Evolutionary conservation across 2,113 vertebrate genomes (phyloP).

Genomic region (Otis tarda): DNA sequence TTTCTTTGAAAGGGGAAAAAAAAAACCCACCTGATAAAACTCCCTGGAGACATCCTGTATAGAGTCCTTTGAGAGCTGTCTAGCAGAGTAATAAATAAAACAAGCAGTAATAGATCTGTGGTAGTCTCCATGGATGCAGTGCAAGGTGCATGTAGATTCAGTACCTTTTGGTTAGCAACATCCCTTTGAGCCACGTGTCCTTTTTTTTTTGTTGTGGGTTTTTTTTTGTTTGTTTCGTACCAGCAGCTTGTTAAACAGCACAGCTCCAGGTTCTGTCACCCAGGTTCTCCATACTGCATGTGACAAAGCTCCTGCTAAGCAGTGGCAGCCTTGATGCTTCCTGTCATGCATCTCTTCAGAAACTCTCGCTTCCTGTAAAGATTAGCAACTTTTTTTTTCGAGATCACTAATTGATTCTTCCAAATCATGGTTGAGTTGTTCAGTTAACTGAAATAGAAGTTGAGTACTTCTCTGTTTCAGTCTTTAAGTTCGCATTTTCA

Average conservation of each 20-base stretch:
- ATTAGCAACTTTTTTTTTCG: background rate
- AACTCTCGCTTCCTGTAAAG: conserved; percentile 18
- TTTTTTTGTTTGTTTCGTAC: background rate
- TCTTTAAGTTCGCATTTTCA: background rate
- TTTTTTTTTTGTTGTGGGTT: background rate
- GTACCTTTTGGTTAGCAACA: background rate
- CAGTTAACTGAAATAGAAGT: background rate
- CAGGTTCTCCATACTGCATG: background rate
- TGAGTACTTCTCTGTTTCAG: background rate
- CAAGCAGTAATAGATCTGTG: conserved; percentile 33
- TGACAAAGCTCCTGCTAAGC: background rate
- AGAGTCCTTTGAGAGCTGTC: conserved; percentile 4
- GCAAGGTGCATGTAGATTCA: background rate
- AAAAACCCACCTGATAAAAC: background rate
- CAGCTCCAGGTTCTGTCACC: background rate
- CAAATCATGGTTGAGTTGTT: background rate
- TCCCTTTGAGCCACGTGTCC: background rate
- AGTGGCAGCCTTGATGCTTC: background rate
- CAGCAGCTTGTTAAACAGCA: background rate
- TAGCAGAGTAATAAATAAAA: conserved; percentile 42
- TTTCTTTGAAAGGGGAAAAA: background rate
- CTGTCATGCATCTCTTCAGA: conserved; percentile 15
- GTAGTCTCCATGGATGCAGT: conserved; percentile 32
- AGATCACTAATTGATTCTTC: background rate
- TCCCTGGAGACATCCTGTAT: background rate